Evolutionary conservation across 2,888 invertebrate species (phyloP).

Genomic region (Eupithecia pulchellata): DNA sequence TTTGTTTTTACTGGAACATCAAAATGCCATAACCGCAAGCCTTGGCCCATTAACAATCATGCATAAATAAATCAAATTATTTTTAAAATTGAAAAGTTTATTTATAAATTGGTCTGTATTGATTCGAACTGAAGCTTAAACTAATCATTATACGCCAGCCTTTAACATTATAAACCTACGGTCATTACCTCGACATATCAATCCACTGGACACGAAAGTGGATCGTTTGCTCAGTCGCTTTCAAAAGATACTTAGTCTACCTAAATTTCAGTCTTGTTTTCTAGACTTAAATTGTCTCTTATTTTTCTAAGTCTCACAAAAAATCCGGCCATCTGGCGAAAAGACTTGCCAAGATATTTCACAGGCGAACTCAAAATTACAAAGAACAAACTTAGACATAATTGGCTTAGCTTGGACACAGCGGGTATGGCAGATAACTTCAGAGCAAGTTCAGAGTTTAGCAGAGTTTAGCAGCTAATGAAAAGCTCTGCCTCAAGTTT

Average conservation of each 20-base stretch:
- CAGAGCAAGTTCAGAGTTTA: constrained; percentile 14
- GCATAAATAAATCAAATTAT: too few relatives aligned
- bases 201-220: background rate
- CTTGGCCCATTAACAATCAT: too few relatives aligned
- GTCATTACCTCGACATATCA: too few relatives aligned
- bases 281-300: background rate
- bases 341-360: constrained; percentile 12
- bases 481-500: constrained; percentile 44
- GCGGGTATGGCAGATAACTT: constrained; percentile 29
- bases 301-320: background rate
- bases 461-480: constrained; percentile 30
- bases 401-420: constrained; percentile 35
- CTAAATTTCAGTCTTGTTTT: background rate
- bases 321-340: background rate
- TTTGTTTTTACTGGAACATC: too few relatives aligned
- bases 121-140: too few relatives aligned
- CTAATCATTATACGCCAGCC: too few relatives aligned
- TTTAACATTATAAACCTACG: too few relatives aligned
- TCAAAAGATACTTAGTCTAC: background rate
- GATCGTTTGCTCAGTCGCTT: background rate
- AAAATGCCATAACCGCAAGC: too few relatives aligned
- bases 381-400: constrained; percentile 31
- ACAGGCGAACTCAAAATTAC: constrained; percentile 30
- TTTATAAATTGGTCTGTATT: too few relatives aligned
- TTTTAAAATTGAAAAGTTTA: too few relatives aligned